Conservation (phyloP, 2,888 invertebrate species). For the Drosophila monieri region DNA sequence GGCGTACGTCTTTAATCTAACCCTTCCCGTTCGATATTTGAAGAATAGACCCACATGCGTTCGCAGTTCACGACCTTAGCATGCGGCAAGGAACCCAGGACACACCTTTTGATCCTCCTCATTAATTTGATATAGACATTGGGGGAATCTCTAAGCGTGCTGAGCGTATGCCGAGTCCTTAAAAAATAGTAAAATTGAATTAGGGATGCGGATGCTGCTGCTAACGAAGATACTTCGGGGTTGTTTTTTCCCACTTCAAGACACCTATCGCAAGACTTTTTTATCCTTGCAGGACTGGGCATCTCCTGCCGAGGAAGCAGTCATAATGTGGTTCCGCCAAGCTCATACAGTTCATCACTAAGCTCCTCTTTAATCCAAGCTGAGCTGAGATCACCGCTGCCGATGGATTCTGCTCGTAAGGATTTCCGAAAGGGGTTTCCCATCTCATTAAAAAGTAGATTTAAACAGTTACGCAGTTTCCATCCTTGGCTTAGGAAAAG, state of each 20-base stretch:
- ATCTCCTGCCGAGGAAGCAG: not conserved
- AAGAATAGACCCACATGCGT: not conserved
- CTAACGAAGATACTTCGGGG: constrained; percentile 1
- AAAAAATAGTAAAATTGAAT: constrained; percentile 38
- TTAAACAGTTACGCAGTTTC: constrained; percentile 43
- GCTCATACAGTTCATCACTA: not conserved
- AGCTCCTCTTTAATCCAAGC: constrained; percentile 2
- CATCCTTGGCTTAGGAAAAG: constrained; percentile 23
- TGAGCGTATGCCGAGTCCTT: constrained; percentile 30
- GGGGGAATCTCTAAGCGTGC: constrained; percentile 45
- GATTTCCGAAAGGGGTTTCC: constrained; percentile 42
- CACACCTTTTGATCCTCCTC: constrained; percentile 20
- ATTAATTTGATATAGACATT: constrained; percentile 72
- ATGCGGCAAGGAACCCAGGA: constrained; percentile 38
- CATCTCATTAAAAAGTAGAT: constrained; percentile 60
- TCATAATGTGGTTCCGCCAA: not conserved
- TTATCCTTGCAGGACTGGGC: not conserved
- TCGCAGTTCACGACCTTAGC: constrained; percentile 46
- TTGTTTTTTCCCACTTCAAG: not conserved
- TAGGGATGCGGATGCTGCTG: constrained; percentile 51
- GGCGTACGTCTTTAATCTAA: constrained; percentile 14
- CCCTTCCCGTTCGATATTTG: constrained; percentile 33
- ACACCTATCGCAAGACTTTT: not conserved
- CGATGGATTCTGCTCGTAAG: not conserved
- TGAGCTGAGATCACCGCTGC: not conserved